Base-by-base conservation (phyloP, 2,888 invertebrate species). In the Oxytorus armatus region DNA sequence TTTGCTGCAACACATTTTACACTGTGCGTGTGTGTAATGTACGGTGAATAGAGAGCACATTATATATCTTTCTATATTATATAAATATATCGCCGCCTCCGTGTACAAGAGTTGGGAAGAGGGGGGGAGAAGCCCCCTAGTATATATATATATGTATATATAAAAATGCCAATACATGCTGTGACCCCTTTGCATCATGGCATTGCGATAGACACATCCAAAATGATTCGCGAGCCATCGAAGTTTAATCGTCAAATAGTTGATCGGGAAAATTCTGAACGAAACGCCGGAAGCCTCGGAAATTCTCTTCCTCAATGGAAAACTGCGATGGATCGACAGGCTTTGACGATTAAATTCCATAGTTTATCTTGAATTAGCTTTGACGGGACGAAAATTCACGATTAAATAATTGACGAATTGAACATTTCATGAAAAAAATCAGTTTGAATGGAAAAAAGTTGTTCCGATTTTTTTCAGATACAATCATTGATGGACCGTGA, bases 231-330 rank as follows among this genome's bases (percentile, higher is more conserved):
- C 72, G 66, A 65, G 65, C 66, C 59, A 39, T 59, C 16, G 11
- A 47, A 66, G 36, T 42, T 72, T 59, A 21, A 65, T 49, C 69
- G 59, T 57, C 49, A 53, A 72, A 77, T 72, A 72, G 42, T 77
- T 65, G 49, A 66, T 77, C 72, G 77, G 65, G 49, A 77, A 72
- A 72, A 51, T 68, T 77, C 49, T 70, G 49, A n/a, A 14, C 3
- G 21, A 65, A 59, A 65, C n/a, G 18, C 18, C 18, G 33, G 39
- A 65, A 66, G 16, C 33, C 42, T 18, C 21, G 39, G 55, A 57
- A 8, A 65, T 66, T 25, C 51, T 36, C 55, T 53, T 39, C 39
- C 25, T 23, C 2, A 3, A n/a, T n/a, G 8, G 7, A 7, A 16
- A 11, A 18, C 23, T 1, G 3, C 14, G 47, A 16, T 5, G 7